A percentile compares a stretch with the other conserved stretches of the same genome.
Evolutionary conservation across 2,797 vertebrate species (phyloP).

Genomic region (Micromesistius poutassou): DNA sequence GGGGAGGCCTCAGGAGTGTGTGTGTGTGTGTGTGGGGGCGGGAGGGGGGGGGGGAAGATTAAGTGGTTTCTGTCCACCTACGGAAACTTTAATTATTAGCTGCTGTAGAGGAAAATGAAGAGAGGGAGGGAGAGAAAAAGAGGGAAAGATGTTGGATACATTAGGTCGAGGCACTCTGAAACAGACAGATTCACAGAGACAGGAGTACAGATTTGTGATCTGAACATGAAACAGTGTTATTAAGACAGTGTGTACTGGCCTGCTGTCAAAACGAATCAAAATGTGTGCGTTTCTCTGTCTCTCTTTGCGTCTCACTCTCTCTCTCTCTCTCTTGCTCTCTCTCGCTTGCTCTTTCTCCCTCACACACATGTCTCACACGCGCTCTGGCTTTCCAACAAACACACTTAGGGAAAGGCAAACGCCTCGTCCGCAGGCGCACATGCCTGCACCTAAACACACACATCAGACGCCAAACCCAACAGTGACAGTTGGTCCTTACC

Average conservation of each 20-base stretch:
- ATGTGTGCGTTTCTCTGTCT: constrained; percentile 1
- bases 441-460: constrained; percentile 62
- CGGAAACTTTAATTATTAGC: background rate
- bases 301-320: constrained; percentile 4
- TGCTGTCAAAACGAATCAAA: background rate
- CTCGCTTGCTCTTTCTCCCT: constrained; percentile 17
- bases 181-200: background rate
- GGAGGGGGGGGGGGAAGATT: background rate
- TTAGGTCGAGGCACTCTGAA: background rate
- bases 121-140: constrained; percentile 3
- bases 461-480: constrained; percentile 50
- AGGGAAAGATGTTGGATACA: background rate
- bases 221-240: background rate
- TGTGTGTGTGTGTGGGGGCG: background rate
- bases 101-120: background rate
- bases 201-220: background rate
- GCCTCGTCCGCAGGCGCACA: constrained; percentile 30
- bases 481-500: constrained; percentile 27
- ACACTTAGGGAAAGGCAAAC: constrained; percentile 44
- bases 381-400: constrained; percentile 22
- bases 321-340: background rate
- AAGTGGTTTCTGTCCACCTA: background rate
- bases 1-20: background rate
- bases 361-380: background rate
- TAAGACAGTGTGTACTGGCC: background rate